Conservation (phyloP, 2,113 vertebrate species). For the Anoura caudifer region DNA sequence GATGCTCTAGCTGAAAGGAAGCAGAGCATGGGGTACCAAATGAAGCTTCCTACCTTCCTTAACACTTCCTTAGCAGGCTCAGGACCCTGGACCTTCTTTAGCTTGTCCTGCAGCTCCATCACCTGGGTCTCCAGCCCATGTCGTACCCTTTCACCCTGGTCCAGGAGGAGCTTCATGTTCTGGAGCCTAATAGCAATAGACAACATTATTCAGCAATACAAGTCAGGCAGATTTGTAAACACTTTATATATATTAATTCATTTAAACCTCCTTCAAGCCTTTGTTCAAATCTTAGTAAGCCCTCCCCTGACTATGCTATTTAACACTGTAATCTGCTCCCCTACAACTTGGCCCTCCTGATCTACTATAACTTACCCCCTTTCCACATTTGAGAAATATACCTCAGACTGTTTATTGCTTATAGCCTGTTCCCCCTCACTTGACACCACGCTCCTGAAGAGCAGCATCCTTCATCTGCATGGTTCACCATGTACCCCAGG, state of each 20-base stretch:
- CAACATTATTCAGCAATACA: background rate
- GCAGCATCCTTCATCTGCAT: background rate
- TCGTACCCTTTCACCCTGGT: constrained; percentile 57
- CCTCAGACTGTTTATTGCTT: background rate
- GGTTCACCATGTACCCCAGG: background rate
- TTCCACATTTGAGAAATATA: background rate
- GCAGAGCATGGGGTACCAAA: background rate
- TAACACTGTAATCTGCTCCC: background rate
- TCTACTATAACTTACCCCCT: background rate
- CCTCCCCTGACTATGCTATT: background rate
- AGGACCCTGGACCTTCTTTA: constrained; percentile 77
- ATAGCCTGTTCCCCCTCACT: background rate
- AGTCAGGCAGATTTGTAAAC: background rate
- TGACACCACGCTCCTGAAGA: background rate
- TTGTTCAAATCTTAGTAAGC: background rate
- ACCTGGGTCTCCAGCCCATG: constrained; percentile 85
- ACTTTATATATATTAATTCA: background rate
- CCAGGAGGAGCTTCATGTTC: constrained; percentile 62
- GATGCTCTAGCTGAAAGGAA: background rate
- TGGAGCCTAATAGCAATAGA: constrained; percentile 53
- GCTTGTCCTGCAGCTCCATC: constrained; percentile 84
- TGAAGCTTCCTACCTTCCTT: constrained; percentile 71
- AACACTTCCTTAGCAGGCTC: constrained; percentile 44
- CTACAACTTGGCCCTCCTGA: background rate
- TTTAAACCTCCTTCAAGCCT: background rate